Percentiles rank a stretch among this genome's conserved stretches.
Evolutionary conservation across 1,140 invertebrate genomes (phyloP).

Genomic region (Hycleus phaleratus): DNA sequence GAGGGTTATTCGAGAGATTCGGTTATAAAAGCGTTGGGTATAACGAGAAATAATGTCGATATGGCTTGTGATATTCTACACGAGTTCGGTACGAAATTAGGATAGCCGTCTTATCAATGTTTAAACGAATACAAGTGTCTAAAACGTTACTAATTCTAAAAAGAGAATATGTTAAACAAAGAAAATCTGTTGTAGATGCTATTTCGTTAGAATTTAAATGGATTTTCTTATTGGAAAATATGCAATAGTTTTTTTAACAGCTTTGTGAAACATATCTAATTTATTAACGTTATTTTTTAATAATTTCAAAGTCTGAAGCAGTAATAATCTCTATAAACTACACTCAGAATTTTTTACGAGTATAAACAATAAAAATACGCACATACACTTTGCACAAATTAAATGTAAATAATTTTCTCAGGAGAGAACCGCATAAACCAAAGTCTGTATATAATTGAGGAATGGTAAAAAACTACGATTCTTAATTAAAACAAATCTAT

Average conservation of each 20-base stretch:
- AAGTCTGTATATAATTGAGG: constrained; percentile 26
- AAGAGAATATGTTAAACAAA: background rate
- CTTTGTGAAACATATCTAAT: background rate
- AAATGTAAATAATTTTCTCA: constrained; percentile 20
- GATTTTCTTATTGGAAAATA: background rate
- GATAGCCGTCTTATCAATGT: constrained; percentile 27
- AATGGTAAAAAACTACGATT: constrained; percentile 12
- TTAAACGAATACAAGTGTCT: background rate
- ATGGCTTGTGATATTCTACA: constrained; percentile 94
- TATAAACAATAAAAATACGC: background rate
- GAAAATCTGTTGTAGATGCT: background rate
- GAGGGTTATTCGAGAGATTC: constrained; percentile 86
- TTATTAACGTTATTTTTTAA: background rate
- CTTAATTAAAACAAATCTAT: constrained; percentile 2
- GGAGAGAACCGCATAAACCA: constrained; percentile 20
- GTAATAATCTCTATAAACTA: constrained; percentile 5
- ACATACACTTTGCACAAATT: background rate
- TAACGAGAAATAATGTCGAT: constrained; percentile 84
- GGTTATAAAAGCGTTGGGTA: constrained; percentile 81
- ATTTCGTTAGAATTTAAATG: no score
- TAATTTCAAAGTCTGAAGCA: background rate
- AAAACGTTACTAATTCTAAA: background rate
- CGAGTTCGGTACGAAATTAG: constrained; percentile 72
- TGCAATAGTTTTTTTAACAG: background rate
- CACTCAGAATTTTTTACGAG: background rate